phyloP scores from a whole-genome alignment of 2,888 invertebrate species.

The Drosophila fulvimacula region DNA sequence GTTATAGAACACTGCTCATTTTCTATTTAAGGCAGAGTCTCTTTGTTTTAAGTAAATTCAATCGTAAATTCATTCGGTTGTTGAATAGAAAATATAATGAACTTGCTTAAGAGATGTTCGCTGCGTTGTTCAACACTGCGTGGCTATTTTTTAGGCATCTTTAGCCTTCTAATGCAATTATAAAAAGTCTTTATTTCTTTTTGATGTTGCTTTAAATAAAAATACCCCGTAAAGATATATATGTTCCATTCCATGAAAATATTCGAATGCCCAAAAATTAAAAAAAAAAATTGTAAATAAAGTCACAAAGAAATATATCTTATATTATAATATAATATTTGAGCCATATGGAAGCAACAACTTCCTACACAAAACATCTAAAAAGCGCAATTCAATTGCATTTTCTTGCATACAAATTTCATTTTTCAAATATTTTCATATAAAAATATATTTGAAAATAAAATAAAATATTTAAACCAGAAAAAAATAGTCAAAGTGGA shows the following conservation, averaged over 20 bases:
- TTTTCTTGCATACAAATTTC: background rate
- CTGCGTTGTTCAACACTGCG: background rate
- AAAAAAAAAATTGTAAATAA: background rate
- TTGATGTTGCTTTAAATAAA: too few relatives aligned
- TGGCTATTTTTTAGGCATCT: too few relatives aligned
- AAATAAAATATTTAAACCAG: background rate
- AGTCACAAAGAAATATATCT: background rate
- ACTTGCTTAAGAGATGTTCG: background rate
- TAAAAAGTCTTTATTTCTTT: too few relatives aligned
- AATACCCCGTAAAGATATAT: too few relatives aligned
- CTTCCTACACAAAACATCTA: background rate
- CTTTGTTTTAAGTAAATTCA: background rate
- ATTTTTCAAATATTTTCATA: background rate
- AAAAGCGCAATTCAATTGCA: background rate
- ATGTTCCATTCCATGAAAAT: background rate
- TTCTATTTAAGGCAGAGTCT: background rate
- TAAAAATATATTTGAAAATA: background rate
- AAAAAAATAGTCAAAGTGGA: constrained; percentile 11
- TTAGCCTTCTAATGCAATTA: too few relatives aligned
- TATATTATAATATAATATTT: background rate
- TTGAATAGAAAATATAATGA: background rate
- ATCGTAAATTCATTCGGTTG: background rate
- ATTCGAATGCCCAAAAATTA: background rate
- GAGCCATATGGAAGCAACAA: background rate
- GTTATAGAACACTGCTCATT: background rate